phyloP scores from a whole-genome alignment of 1,140 invertebrate species.

The Antheraea mylitta region DNA sequence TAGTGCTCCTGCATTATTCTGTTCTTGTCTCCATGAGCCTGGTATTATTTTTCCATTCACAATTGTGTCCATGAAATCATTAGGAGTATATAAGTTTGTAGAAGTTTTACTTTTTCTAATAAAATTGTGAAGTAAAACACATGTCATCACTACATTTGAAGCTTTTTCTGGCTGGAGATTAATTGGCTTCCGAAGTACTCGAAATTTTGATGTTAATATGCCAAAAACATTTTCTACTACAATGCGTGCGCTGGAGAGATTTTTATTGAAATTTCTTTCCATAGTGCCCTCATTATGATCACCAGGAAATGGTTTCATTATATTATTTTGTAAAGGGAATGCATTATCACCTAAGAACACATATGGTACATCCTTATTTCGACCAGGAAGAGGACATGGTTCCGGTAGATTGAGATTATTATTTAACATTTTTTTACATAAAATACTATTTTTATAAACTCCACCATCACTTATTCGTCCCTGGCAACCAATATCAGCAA shows the following conservation, averaged over 20 bases:
- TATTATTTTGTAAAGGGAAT: background rate
- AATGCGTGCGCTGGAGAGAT: constrained; percentile 21
- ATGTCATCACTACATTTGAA: constrained; percentile 22
- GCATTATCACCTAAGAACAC: constrained; percentile 6
- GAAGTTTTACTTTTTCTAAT: constrained; percentile 25
- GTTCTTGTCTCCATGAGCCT: constrained; percentile 10
- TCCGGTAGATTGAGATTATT: constrained; percentile 1
- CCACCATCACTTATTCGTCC: constrained; percentile 11
- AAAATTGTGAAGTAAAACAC: constrained; percentile 28
- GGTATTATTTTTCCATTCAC: background rate
- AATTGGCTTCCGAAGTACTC: constrained; percentile 21
- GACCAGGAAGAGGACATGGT: constrained; percentile 11
- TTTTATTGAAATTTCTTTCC: constrained; percentile 25
- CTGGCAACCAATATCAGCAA: constrained; percentile 10
- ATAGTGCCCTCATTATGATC: constrained; percentile 13
- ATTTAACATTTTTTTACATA: constrained; percentile 4
- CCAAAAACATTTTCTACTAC: constrained; percentile 29
- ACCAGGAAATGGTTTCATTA: constrained; percentile 12
- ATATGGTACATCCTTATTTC: background rate
- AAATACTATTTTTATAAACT: background rate
- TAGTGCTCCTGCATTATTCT: background rate
- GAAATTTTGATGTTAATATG: constrained; percentile 19
- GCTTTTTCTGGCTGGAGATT: constrained; percentile 7
- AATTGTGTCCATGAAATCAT: constrained; percentile 18
- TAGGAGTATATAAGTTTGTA: constrained; percentile 30